phyloP scores from a whole-genome alignment of 2,113 vertebrate species.

The Eolophus roseicapilla region DNA sequence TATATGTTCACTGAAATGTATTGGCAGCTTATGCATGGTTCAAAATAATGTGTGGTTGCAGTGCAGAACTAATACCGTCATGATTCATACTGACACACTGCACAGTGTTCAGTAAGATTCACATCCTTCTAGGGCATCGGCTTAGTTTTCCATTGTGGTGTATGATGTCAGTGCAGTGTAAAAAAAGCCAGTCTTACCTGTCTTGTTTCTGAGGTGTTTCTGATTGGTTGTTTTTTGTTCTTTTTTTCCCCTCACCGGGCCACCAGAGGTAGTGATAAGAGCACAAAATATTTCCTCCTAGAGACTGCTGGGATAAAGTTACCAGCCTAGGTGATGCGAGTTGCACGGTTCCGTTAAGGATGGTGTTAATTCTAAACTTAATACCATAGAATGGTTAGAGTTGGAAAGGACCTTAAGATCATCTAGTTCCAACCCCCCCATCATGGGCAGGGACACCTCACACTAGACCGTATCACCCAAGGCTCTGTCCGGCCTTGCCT shows the following conservation, averaged over 20 bases:
- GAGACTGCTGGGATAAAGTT: neutral
- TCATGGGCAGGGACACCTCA: neutral
- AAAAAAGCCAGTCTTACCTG: neutral
- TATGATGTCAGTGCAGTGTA: neutral
- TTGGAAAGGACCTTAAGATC: neutral
- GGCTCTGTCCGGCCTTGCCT: neutral
- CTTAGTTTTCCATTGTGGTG: conserved; percentile 35
- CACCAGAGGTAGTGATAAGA: neutral
- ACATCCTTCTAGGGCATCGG: neutral
- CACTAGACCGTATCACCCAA: neutral
- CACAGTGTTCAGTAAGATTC: conserved; percentile 10
- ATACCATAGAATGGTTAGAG: neutral
- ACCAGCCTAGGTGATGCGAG: neutral
- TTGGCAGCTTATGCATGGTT: neutral
- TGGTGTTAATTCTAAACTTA: neutral
- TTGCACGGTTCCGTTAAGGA: neutral
- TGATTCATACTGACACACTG: conserved; percentile 24
- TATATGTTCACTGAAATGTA: neutral
- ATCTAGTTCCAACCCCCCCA: neutral
- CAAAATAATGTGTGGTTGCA: neutral
- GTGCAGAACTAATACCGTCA: conserved; percentile 3
- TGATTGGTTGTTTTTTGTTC: neutral
- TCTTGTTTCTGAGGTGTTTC: neutral
- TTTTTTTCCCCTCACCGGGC: accelerated
- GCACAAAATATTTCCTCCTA: neutral